phyloP scores from a whole-genome alignment of 2,113 vertebrate species.

The Motacilla tschutschensis region DNA sequence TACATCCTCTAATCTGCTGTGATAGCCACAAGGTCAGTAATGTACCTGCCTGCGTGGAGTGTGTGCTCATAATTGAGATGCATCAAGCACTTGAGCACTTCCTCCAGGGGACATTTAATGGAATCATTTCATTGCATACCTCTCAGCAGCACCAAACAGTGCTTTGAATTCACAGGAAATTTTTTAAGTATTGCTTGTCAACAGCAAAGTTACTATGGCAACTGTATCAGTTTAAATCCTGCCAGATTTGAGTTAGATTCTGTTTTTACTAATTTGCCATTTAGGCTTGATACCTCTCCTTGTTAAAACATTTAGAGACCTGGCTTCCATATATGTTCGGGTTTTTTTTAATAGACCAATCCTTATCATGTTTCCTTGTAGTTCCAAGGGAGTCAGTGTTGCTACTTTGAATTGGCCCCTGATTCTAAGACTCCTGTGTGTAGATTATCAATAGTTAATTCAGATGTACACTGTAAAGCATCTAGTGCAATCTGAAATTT shows the following conservation, averaged over 20 bases:
- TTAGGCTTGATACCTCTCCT: background rate
- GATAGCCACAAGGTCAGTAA: background rate
- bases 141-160: background rate
- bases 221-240: background rate
- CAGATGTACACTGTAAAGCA: background rate
- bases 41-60: background rate
- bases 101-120: background rate
- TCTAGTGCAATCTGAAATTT: background rate
- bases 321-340: background rate
- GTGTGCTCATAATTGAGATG: background rate
- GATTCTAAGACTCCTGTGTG: background rate
- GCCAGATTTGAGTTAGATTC: background rate
- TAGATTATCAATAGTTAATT: background rate
- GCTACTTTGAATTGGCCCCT: background rate
- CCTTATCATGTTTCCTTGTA: background rate
- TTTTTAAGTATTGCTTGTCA: background rate
- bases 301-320: background rate
- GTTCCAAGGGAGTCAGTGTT: background rate
- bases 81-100: background rate
- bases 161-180: background rate
- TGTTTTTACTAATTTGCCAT: background rate
- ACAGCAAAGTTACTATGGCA: background rate
- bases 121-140: background rate
- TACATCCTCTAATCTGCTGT: background rate
- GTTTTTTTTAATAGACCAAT: background rate